Conservation (phyloP, 2,888 invertebrate species). For the Leucoptera coffeella region DNA sequence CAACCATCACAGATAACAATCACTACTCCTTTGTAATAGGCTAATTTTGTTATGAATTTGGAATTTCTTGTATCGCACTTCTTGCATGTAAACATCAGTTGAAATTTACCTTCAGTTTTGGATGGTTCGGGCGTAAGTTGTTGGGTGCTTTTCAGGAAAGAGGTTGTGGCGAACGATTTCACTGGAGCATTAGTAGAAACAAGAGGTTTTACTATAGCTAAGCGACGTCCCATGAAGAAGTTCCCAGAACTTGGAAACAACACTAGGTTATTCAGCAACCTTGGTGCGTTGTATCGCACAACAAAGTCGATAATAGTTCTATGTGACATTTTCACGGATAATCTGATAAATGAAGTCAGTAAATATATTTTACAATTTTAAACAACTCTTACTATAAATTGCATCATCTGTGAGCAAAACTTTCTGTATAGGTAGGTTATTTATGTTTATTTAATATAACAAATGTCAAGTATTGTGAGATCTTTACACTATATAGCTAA, state of each 20-base stretch:
- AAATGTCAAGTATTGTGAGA: too few species aligned
- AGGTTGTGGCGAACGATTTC: constrained; percentile 21
- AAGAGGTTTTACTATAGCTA: constrained; percentile 16
- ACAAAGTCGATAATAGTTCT: constrained; percentile 39
- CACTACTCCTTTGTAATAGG: constrained; percentile 85
- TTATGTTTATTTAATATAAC: too few species aligned
- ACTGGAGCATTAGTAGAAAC: constrained; percentile 22
- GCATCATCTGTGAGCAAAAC: too few species aligned
- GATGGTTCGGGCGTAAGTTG: constrained; percentile 14
- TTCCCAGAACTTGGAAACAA: constrained; percentile 42
- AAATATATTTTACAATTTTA: too few species aligned
- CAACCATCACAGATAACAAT: constrained; percentile 88
- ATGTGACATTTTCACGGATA: constrained; percentile 32
- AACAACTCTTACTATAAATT: too few species aligned
- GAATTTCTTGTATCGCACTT: constrained; percentile 72
- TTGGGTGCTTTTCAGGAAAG: constrained; percentile 16
- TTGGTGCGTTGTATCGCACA: constrained; percentile 36
- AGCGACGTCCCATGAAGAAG: constrained; percentile 32
- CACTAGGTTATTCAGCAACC: constrained; percentile 32
- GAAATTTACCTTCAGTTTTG: constrained; percentile 51
- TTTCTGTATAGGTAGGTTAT: too few species aligned
- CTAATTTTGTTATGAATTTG: constrained; percentile 76
- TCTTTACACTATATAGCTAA: too few species aligned
- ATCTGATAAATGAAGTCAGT: too few species aligned
- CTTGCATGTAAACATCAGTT: constrained; percentile 83